phyloP scores from a whole-genome alignment of 2,113 vertebrate genomes.

The Anthoscopus minutus region DNA sequence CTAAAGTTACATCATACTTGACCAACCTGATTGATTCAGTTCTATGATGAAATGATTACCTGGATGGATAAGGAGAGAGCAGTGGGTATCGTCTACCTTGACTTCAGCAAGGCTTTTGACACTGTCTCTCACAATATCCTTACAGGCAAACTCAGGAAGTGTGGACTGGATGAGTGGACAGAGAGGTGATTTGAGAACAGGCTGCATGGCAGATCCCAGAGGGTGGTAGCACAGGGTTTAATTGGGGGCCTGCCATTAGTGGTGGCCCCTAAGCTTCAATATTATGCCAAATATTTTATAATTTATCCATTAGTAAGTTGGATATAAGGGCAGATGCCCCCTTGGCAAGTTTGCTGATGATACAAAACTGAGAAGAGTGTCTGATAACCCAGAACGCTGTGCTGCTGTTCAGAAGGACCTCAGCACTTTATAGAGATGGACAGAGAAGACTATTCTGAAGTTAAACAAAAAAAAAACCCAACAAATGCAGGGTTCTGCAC shows the following conservation, averaged over 20 bases:
- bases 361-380: neutral
- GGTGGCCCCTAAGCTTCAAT: neutral
- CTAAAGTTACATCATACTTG: neutral
- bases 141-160: neutral
- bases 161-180: neutral
- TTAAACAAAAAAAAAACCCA: too few species aligned
- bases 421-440: neutral
- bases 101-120: neutral
- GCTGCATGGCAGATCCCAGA: neutral
- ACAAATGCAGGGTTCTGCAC: too few species aligned
- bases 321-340: neutral
- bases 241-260: neutral
- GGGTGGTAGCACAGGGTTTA: neutral
- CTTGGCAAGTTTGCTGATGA: neutral
- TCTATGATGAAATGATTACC: neutral
- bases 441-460: neutral
- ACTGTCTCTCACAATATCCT: neutral
- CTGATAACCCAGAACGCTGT: neutral
- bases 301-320: neutral
- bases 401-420: neutral
- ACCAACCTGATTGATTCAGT: neutral
- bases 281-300: neutral
- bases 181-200: neutral
- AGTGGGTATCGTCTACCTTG: neutral
- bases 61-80: neutral